Conservation (phyloP, 2,797 vertebrate genomes). For the Paramormyrops hopkinsi region DNA sequence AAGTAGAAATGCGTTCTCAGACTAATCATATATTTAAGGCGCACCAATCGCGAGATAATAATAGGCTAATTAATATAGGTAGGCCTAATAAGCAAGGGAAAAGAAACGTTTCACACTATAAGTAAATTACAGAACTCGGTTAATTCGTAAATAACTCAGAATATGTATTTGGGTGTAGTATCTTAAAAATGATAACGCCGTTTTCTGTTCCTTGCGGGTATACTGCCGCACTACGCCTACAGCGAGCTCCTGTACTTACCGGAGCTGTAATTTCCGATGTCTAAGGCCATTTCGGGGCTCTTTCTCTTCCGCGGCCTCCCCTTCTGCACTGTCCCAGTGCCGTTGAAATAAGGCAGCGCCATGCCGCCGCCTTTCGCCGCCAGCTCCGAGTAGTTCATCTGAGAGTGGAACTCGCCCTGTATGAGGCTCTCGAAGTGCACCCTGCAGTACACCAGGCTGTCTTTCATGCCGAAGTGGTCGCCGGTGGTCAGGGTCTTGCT, state of each 20-base stretch:
- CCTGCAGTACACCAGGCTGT: constrained; percentile 94
- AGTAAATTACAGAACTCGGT: not conserved
- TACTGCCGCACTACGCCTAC: not conserved
- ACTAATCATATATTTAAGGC: not conserved
- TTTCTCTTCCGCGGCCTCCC: constrained; percentile 92
- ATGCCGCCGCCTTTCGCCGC: constrained; percentile 84
- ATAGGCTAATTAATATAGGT: not conserved
- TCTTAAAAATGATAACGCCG: not conserved
- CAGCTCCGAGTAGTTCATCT: constrained; percentile 91
- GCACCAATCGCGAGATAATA: not conserved
- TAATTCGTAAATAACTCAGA: not conserved
- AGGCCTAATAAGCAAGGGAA: not conserved
- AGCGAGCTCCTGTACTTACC: constrained; percentile 61
- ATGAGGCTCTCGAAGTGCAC: constrained; percentile 92
- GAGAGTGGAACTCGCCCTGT: constrained; percentile 85
- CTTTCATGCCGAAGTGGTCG: constrained; percentile 98
- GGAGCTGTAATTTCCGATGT: constrained; percentile 88
- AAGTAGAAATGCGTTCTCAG: not conserved
- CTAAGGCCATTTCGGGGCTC: constrained; percentile 89
- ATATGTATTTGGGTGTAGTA: not conserved
- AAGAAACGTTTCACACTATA: not conserved
- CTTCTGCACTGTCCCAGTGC: constrained; percentile 87
- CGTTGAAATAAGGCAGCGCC: constrained; percentile 90
- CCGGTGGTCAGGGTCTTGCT: constrained; percentile 96
- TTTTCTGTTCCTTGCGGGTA: not conserved